Evolutionary conservation across 2,113 vertebrate genomes (phyloP).

Genomic region (Rallus limicola): DNA sequence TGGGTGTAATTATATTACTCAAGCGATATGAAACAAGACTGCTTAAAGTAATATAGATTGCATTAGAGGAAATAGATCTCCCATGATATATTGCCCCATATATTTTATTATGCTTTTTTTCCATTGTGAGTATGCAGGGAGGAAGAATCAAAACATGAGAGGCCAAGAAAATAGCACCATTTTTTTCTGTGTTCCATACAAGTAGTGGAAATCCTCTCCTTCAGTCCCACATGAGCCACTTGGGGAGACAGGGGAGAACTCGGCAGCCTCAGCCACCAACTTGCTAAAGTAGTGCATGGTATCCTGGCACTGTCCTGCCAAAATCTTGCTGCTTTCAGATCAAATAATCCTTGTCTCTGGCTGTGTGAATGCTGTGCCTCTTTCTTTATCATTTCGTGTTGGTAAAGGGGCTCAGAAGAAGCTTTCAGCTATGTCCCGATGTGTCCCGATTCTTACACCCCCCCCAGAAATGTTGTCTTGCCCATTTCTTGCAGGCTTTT

Average conservation of each 20-base stretch:
- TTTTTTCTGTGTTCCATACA: not conserved
- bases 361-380: not conserved
- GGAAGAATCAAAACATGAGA: not conserved
- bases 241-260: fast-evolving
- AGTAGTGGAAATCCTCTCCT: not conserved
- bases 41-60: not conserved
- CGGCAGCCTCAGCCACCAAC: fast-evolving
- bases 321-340: not conserved
- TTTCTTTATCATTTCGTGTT: fast-evolving
- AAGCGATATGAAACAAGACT: not conserved
- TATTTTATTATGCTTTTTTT: not conserved
- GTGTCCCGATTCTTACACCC: fast-evolving
- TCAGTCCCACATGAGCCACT: fast-evolving
- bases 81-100: not conserved
- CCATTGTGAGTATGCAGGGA: not conserved
- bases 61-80: not conserved
- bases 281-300: too few relatives aligned
- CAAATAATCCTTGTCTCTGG: not conserved
- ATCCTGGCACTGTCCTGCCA: not conserved
- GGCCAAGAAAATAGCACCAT: not conserved
- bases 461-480: fast-evolving
- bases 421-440: not conserved
- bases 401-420: not conserved
- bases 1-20: not conserved
- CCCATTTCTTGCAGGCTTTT: not conserved